phyloP scores from a whole-genome alignment of 2,888 invertebrate genomes.

The Ariolimax columbianus region DNA sequence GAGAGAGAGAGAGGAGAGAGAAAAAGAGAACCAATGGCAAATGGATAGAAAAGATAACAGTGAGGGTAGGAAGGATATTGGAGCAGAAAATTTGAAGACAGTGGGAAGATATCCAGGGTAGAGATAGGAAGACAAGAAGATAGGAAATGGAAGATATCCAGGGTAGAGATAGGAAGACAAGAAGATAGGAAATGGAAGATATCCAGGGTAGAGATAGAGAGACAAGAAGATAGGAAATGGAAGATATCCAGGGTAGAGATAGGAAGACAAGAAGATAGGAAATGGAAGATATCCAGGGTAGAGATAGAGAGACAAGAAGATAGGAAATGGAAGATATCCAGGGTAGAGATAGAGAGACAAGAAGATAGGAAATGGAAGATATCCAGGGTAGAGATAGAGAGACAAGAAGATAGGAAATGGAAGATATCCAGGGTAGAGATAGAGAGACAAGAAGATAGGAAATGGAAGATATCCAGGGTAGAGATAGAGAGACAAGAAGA shows the following conservation, averaged over 20 bases:
- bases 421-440: too few species aligned
- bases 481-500: too few species aligned
- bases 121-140: not conserved
- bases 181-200: not conserved
- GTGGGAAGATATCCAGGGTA: not conserved
- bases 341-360: not conserved
- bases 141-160: not conserved
- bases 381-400: too few species aligned
- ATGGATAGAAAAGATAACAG: not conserved
- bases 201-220: not conserved
- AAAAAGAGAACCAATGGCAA: not conserved
- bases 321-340: not conserved
- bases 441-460: too few species aligned
- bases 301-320: not conserved
- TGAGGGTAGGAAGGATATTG: too few species aligned
- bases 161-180: not conserved
- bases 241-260: not conserved
- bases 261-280: not conserved
- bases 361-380: too few species aligned
- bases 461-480: too few species aligned
- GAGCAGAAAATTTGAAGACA: not conserved
- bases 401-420: too few species aligned
- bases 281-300: not conserved
- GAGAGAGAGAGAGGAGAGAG: not conserved
- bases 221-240: not conserved